phyloP scores from a whole-genome alignment of 2,797 vertebrate species.

The Streptopelia turtur region DNA sequence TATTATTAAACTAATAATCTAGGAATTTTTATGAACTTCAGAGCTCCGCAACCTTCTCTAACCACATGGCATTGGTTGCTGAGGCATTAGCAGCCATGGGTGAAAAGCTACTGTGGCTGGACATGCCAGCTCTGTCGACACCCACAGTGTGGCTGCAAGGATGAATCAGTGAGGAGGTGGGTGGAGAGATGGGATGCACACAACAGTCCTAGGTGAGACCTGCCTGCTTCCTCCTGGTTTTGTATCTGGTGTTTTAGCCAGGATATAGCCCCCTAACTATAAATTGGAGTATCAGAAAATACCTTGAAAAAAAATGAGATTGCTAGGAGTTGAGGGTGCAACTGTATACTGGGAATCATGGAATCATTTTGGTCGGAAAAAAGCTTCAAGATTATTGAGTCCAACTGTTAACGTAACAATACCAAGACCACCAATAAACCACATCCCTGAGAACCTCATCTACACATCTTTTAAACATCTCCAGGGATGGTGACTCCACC shows the following conservation, averaged over 20 bases:
- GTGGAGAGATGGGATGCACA: background rate
- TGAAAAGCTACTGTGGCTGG: constrained; percentile 5
- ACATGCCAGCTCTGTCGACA: background rate
- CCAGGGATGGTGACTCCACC: too few species aligned
- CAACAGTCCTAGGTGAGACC: background rate
- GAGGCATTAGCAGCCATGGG: background rate
- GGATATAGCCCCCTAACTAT: background rate
- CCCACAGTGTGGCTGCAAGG: background rate
- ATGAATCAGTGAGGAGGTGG: background rate
- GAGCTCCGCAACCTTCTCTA: constrained; percentile 13
- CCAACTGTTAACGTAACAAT: too few species aligned
- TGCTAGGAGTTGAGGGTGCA: background rate
- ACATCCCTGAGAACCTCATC: too few species aligned
- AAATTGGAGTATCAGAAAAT: background rate
- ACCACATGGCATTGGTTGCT: background rate
- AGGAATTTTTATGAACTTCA: constrained; percentile 56
- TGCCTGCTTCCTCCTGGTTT: background rate
- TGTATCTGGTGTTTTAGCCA: background rate
- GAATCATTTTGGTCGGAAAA: too few species aligned
- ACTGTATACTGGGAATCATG: background rate
- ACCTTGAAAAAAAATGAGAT: background rate
- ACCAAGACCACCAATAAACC: too few species aligned
- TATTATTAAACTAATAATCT: constrained; percentile 48
- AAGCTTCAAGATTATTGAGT: too few species aligned
- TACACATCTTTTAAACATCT: too few species aligned